phyloP scores from a whole-genome alignment of 1,140 invertebrate species.

The Eupristina koningsbergeri region DNA sequence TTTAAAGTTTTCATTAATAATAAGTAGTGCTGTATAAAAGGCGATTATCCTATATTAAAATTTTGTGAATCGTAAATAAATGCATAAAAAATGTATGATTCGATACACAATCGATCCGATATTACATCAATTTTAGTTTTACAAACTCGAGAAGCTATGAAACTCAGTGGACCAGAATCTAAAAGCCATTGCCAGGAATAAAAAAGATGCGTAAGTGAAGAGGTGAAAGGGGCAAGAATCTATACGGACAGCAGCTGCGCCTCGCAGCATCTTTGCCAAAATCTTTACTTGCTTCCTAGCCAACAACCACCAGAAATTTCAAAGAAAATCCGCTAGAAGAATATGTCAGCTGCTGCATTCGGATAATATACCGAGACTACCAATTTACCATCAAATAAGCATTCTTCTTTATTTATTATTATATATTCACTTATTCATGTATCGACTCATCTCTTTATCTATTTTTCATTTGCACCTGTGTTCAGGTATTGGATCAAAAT shows the following conservation, averaged over 20 bases:
- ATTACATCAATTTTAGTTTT: not conserved
- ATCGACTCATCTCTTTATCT: not conserved
- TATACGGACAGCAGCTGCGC: not conserved
- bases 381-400: conserved; percentile 14
- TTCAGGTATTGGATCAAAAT: not conserved
- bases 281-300: conserved; percentile 34
- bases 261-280: conserved; percentile 39
- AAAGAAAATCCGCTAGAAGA: not conserved
- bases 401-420: not conserved
- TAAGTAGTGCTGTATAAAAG: too few relatives aligned
- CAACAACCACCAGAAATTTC: not conserved
- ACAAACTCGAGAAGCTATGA: not conserved
- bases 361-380: conserved; percentile 13
- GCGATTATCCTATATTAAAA: too few relatives aligned
- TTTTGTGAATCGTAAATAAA: not conserved
- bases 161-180: not conserved
- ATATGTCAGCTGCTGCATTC: conserved; percentile 12
- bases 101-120: too few relatives aligned
- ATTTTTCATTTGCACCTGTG: not conserved
- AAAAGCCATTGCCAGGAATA: conserved; percentile 1
- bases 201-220: not conserved
- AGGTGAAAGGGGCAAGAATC: conserved; percentile 5
- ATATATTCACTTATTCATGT: not conserved
- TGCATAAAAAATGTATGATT: not conserved
- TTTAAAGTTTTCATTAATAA: too few relatives aligned